Evolutionary conservation across 1,140 invertebrate genomes (phyloP), one percentile per base, ranked within the genome.

Genomic region (Argopecten irradians): DNA sequence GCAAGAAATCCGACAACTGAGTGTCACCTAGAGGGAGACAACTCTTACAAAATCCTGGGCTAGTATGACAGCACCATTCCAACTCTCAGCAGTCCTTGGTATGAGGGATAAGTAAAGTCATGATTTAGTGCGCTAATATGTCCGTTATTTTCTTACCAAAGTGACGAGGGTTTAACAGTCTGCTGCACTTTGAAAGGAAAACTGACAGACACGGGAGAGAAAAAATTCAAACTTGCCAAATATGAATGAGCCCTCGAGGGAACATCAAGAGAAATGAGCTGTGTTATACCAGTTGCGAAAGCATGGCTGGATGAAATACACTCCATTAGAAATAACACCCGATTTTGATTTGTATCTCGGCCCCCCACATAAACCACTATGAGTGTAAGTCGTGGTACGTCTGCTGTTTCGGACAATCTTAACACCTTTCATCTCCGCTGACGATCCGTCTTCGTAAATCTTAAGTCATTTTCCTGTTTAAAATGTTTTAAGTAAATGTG

Each of bases 171-270:
- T 71, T 71, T 71, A 71, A 71, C 28, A n/a, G 55, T 71, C 55
- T 71, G 55, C n/a, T 71, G 55, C 55, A 71, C 55, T 71, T 71
- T 71, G 55, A 71, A 71, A 71, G 55, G 55, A 71, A 71, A n/a
- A 71, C 55, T 71, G 55, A 71, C 55, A 71, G 55, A 71, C 55
- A 71, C 7, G 55, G 36, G 55, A n/a, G n/a, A 71, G 55, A 71
- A 71, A 71, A 71, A 71, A 71, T 71, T 71, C 55, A 71, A 71
- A 71, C 55, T 28, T 71, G 55, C 55, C n/a, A 71, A 71, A 71
- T 71, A 71, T 71, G 55, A 71, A 71, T 71, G 28, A 71, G n/a
- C 55, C 55, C 55, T 71, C 55, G 11, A 28, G 55, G 55, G 55
- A 16, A 71, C 16, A 28, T 1, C 28, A n/a, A 71, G 55, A 71